A percentile compares a stretch with the other conserved stretches of the same genome.
Conservation (phyloP, 2,888 invertebrate genomes). For the Nudaria mundana region DNA sequence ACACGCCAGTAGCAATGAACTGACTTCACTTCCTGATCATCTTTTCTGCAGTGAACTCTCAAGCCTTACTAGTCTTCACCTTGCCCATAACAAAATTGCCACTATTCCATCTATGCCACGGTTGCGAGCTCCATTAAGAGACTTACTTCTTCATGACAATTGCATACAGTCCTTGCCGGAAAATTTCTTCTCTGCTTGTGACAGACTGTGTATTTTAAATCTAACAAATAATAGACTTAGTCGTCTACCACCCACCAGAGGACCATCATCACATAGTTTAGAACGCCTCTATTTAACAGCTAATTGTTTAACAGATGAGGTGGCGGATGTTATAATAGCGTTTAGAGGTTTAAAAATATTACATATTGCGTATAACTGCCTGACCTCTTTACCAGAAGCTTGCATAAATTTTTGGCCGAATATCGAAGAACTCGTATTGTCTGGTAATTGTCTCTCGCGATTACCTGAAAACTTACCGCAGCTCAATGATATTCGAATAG, state of each 20-base stretch:
- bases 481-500: slow-evolving; percentile 85
- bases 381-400: slow-evolving; percentile 87
- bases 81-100: slow-evolving; percentile 89
- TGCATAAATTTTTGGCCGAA: slow-evolving; percentile 89
- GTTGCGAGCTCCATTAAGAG: slow-evolving; percentile 83
- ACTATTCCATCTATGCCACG: slow-evolving; percentile 87
- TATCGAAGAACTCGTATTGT: slow-evolving; percentile 90
- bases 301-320: slow-evolving; percentile 87
- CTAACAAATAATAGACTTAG: slow-evolving; percentile 89
- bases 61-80: slow-evolving; percentile 86
- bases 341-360: slow-evolving; percentile 85
- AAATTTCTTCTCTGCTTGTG: slow-evolving; percentile 86
- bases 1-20: slow-evolving; percentile 87
- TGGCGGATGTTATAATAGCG: slow-evolving; percentile 84
- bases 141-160: slow-evolving; percentile 89
- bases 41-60: slow-evolving; percentile 88
- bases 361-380: slow-evolving; percentile 90
- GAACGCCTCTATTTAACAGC: slow-evolving; percentile 88
- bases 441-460: slow-evolving; percentile 89
- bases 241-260: slow-evolving; percentile 84
- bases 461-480: slow-evolving; percentile 89
- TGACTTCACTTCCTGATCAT: slow-evolving; percentile 86
- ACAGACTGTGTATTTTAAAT: slow-evolving; percentile 85
- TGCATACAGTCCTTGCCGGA: slow-evolving; percentile 87
- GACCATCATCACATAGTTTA: slow-evolving; percentile 81